Conservation (phyloP, 2,888 invertebrate species). For the Eumacrocentrus americanus region DNA sequence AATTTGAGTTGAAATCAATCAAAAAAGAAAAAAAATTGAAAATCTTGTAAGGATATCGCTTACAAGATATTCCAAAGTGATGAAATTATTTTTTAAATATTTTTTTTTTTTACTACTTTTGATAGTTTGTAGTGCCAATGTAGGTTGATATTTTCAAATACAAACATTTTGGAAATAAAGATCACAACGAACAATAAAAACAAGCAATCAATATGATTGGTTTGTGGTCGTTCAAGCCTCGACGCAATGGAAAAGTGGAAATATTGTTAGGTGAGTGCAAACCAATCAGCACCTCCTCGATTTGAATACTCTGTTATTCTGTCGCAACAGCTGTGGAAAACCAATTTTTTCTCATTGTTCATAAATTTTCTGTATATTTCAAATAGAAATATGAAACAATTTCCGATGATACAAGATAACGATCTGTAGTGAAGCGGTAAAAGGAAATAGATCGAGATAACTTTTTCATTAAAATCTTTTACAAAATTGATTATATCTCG, state of each 20-base stretch:
- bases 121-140: background rate
- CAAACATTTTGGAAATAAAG: background rate
- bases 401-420: too few species aligned
- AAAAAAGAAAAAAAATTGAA: too few species aligned
- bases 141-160: background rate
- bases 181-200: too few species aligned
- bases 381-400: too few species aligned
- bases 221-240: slow-evolving; percentile 69
- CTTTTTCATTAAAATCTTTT: too few species aligned
- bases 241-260: slow-evolving; percentile 73
- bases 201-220: slow-evolving; percentile 68
- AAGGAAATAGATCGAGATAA: too few species aligned
- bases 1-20: too few species aligned
- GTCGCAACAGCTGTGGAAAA: too few species aligned
- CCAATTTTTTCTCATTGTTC: too few species aligned
- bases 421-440: too few species aligned
- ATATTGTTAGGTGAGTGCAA: slow-evolving; percentile 71
- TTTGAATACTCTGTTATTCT: too few species aligned
- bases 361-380: background rate
- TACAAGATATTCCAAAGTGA: background rate
- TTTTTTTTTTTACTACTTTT: background rate
- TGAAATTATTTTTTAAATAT: background rate
- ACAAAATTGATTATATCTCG: background rate
- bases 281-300: slow-evolving; percentile 27
- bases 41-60: background rate